These are phyloP conservation scores for Lasioglossum figueresi DNA, from an alignment of 2,888 invertebrate genomes.

Conservation along the genomic window DNA sequence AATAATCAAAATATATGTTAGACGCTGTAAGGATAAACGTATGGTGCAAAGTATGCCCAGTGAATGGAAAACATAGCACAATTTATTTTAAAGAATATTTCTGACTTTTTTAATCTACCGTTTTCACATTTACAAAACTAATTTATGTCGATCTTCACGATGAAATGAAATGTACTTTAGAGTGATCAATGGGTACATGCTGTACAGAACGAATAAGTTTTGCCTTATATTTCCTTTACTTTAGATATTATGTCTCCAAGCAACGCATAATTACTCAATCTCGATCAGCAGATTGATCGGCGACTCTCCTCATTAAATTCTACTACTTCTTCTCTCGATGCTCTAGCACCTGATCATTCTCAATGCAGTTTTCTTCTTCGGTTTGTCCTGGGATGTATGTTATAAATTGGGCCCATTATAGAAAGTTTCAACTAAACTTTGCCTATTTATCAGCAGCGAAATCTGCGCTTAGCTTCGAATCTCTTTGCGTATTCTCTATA, in stretches of 20 bases:
- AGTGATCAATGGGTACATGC: conserved; percentile 36
- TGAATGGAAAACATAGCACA: conserved; percentile 64
- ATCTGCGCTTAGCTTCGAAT: background rate
- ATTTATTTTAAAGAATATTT: conserved; percentile 65
- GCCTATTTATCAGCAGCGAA: background rate
- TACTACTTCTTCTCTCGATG: background rate
- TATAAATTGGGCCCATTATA: background rate
- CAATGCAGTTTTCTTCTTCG: background rate
- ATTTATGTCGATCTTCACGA: conserved; percentile 51
- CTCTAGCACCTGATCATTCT: background rate
- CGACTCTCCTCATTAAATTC: background rate
- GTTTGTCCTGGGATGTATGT: background rate
- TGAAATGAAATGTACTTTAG: conserved; percentile 45
- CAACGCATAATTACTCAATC: background rate
- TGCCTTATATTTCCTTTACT: conserved; percentile 13
- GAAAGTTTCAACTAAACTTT: background rate
- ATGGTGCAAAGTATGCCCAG: conserved; percentile 59
- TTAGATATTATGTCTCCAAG: conserved; percentile 12
- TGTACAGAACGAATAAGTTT: conserved; percentile 57
- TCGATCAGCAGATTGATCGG: background rate
- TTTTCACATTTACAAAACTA: conserved; percentile 63
- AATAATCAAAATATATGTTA: conserved; percentile 74
- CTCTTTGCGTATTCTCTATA: background rate
- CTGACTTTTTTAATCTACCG: conserved; percentile 54
- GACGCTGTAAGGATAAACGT: conserved; percentile 57